Evolutionary conservation across 2,797 vertebrate species (phyloP).

Genomic region (Austrolebias charrua): DNA sequence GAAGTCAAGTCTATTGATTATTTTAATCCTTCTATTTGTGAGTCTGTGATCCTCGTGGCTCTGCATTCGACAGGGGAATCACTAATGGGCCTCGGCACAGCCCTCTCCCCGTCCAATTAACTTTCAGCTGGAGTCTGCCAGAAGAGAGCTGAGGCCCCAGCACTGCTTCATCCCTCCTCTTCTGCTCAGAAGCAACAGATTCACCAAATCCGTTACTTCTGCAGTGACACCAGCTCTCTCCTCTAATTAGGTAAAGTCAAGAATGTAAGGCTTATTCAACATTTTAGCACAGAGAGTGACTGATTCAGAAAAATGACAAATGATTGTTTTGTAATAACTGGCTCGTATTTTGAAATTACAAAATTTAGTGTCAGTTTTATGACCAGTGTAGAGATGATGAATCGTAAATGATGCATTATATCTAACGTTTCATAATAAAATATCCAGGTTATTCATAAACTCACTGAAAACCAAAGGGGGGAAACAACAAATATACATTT

Average conservation of each 20-base stretch:
- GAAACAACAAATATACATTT: too few relatives aligned
- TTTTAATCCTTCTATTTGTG: constrained; percentile 89
- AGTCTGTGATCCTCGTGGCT: constrained; percentile 87
- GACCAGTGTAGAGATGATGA: too few relatives aligned
- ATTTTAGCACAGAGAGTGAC: constrained; percentile 16
- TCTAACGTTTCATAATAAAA: too few relatives aligned
- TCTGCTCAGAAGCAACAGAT: constrained; percentile 69
- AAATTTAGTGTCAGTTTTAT: too few relatives aligned
- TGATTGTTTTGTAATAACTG: background rate
- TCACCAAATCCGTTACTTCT: constrained; percentile 72
- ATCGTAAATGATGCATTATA: too few relatives aligned
- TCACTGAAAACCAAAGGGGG: too few relatives aligned
- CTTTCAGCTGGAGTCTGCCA: constrained; percentile 82
- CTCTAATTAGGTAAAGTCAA: constrained; percentile 69
- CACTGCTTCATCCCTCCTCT: constrained; percentile 57
- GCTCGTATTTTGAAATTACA: background rate
- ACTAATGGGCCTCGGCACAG: constrained; percentile 83
- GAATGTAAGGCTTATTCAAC: constrained; percentile 50
- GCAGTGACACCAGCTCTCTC: constrained; percentile 65
- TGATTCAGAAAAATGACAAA: background rate
- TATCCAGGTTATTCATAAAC: too few relatives aligned
- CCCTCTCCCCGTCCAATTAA: constrained; percentile 85
- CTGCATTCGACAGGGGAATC: constrained; percentile 83
- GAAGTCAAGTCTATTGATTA: constrained; percentile 88
- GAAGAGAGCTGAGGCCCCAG: constrained; percentile 61